Percentiles rank a stretch among this genome's conserved stretches.
These are phyloP conservation scores for Prosapia bicincta DNA, from an alignment of 2,888 invertebrate species.

Conservation along the genomic window DNA sequence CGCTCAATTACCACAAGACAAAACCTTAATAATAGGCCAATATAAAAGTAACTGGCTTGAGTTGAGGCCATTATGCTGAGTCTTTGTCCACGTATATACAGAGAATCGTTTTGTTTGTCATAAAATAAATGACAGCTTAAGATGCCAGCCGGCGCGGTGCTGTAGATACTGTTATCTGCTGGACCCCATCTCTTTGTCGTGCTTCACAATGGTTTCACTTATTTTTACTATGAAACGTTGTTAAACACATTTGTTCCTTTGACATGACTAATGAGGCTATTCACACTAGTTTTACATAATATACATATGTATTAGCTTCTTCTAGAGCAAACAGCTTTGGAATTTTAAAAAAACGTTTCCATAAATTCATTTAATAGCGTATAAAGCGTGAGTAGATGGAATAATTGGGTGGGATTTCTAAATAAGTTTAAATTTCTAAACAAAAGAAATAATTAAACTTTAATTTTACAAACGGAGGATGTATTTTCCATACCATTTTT, in stretches of 20 bases:
- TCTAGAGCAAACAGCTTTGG: not conserved
- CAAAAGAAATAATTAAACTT: no score
- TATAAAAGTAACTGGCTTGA: not conserved
- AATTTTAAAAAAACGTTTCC: not conserved
- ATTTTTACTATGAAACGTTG: not conserved
- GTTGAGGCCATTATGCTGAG: not conserved
- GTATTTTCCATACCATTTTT: no score
- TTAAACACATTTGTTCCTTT: not conserved
- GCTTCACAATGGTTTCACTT: not conserved
- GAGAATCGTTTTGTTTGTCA: not conserved
- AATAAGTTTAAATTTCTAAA: no score
- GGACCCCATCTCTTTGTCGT: slow-evolving; percentile 1
- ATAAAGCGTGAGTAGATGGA: not conserved
- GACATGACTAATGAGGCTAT: not conserved
- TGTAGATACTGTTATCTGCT: not conserved
- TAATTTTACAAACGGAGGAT: no score
- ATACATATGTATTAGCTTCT: not conserved
- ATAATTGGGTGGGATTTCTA: no score
- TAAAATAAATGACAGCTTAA: not conserved
- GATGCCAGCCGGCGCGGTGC: not conserved
- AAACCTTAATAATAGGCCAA: not conserved
- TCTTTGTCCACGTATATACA: not conserved
- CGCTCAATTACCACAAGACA: no score
- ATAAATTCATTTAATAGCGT: not conserved
- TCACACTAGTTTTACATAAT: not conserved